Conservation (phyloP, 2,888 invertebrate genomes). For the Philereme vetulata region DNA sequence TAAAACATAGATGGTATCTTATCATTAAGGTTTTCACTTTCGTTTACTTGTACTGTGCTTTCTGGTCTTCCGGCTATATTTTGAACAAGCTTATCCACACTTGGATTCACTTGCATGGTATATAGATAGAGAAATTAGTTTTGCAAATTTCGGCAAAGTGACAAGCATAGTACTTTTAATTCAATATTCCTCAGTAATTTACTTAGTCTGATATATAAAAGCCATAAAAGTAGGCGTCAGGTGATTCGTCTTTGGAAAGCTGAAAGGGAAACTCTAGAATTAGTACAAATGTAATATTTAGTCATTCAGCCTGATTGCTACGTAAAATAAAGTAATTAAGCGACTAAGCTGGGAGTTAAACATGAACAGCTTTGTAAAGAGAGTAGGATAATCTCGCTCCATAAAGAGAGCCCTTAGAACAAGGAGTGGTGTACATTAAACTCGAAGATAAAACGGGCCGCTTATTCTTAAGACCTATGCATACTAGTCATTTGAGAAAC, state of each 20-base stretch:
- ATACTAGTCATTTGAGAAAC: not conserved
- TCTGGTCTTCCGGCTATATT: not conserved
- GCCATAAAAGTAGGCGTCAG: conserved; percentile 4
- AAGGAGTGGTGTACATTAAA: conserved; percentile 14
- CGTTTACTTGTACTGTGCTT: not conserved
- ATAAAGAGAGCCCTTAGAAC: conserved; percentile 8
- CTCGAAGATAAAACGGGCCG: conserved; percentile 13
- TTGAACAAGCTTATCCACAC: too few relatives aligned
- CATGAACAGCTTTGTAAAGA: conserved; percentile 15
- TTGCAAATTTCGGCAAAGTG: too few relatives aligned
- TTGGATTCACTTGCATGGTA: too few relatives aligned
- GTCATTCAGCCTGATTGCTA: conserved; percentile 11
- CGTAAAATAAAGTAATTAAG: conserved; percentile 25
- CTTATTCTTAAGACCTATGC: conserved; percentile 5
- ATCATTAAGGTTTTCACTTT: conserved; percentile 1
- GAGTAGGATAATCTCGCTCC: conserved; percentile 15
- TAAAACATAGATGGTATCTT: conserved; percentile 28
- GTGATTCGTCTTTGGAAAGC: conserved; percentile 20
- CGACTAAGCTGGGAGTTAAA: conserved; percentile 13
- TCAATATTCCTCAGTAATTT: too few relatives aligned
- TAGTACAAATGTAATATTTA: conserved; percentile 17
- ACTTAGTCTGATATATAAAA: not conserved
- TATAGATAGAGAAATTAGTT: too few relatives aligned
- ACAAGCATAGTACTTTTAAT: too few relatives aligned
- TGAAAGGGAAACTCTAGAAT: conserved; percentile 20